Evolutionary conservation across 2,888 invertebrate genomes (phyloP).

Genomic region (Amphipoea oculea): DNA sequence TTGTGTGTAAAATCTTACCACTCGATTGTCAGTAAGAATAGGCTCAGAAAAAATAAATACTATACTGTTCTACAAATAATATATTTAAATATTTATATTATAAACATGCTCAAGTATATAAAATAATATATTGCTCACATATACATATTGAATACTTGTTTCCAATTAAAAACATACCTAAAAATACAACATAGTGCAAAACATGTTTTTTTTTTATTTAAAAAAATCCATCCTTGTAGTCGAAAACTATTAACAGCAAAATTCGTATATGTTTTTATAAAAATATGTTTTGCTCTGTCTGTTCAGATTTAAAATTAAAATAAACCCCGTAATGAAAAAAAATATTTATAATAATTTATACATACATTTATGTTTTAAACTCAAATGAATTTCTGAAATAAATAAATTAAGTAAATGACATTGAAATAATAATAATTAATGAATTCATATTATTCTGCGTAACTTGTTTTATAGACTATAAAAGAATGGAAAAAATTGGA

Average conservation of each 20-base stretch:
- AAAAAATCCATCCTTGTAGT: not conserved
- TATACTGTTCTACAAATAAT: constrained; percentile 32
- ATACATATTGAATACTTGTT: not conserved
- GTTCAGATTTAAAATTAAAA: constrained; percentile 10
- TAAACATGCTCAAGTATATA: constrained; percentile 58
- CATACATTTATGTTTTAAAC: not conserved
- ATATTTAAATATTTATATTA: constrained; percentile 33
- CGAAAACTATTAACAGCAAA: not conserved
- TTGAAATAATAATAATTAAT: constrained; percentile 11
- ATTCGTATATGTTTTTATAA: not conserved
- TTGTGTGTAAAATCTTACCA: constrained; percentile 23
- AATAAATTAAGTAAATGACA: constrained; percentile 2
- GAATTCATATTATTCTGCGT: not conserved
- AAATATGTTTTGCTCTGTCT: constrained; percentile 22
- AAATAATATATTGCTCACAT: constrained; percentile 54
- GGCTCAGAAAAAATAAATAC: constrained; percentile 16
- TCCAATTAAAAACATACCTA: not conserved
- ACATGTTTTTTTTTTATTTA: not conserved
- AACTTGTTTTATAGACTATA: constrained; percentile 1
- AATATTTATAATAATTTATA: not conserved
- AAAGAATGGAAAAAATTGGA: not conserved
- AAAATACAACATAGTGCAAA: constrained; percentile 21
- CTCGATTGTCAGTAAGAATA: constrained; percentile 14
- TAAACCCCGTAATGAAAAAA: not conserved
- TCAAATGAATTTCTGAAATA: not conserved